Conservation (phyloP, 2,888 invertebrate species). For the Cotesia congregata region DNA sequence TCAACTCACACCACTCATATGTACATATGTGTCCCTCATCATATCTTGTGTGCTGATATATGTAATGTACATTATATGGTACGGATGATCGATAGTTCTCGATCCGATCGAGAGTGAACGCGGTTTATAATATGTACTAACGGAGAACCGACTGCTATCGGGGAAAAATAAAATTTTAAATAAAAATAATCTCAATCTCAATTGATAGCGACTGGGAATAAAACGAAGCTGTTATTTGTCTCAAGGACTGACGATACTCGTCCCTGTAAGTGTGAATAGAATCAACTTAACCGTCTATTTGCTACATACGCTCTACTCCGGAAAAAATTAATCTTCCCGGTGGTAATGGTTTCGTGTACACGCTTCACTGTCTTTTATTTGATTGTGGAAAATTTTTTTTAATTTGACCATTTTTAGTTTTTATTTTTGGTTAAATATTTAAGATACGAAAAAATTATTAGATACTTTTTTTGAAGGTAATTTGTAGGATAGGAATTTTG, state of each 20-base stretch:
- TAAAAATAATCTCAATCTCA: background rate
- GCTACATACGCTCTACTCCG: background rate
- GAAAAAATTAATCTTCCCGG: background rate
- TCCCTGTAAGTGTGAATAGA: background rate
- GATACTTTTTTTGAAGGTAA: too few species aligned
- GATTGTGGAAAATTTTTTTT: too few species aligned
- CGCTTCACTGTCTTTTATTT: too few species aligned
- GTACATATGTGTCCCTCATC: background rate
- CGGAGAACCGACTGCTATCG: background rate
- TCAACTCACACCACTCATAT: slow-evolving; percentile 54
- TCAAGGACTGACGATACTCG: slow-evolving; percentile 6
- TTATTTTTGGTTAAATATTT: too few species aligned
- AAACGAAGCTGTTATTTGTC: background rate
- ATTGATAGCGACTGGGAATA: background rate
- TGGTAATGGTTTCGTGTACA: too few species aligned
- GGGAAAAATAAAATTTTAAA: background rate
- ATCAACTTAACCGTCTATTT: background rate
- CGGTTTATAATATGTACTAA: background rate
- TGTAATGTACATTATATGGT: background rate
- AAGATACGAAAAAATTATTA: too few species aligned
- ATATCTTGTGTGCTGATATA: too few species aligned
- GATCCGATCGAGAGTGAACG: background rate
- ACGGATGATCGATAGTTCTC: slow-evolving; percentile 1
- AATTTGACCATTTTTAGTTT: too few species aligned
- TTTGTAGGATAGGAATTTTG: too few species aligned